A percentile compares a stretch with the other conserved stretches of the same genome.
Conservation (phyloP, 2,113 vertebrate genomes). For the Oncorhynchus tshawytscha region DNA sequence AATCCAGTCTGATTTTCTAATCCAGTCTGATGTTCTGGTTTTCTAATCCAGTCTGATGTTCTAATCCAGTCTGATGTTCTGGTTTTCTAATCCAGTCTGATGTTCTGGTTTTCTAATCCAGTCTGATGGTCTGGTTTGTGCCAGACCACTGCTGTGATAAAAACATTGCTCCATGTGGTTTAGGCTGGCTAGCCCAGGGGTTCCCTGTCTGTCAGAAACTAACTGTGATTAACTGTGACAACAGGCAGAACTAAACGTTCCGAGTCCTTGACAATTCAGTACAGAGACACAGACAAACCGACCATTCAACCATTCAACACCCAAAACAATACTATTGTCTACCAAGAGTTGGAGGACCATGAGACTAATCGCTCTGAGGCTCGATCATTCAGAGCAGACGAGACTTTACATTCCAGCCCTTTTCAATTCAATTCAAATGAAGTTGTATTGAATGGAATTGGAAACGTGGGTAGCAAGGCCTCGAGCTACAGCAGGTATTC, state of each 20-base stretch:
- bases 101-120: too few species aligned
- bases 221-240: constrained; percentile 60
- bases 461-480: too few species aligned
- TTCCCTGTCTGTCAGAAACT: constrained; percentile 40
- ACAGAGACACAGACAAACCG: not conserved
- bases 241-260: constrained; percentile 61
- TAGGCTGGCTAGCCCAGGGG: not conserved
- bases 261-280: constrained; percentile 46
- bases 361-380: constrained; percentile 28
- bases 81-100: too few species aligned
- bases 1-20: too few species aligned
- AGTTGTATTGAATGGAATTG: too few species aligned
- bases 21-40: too few species aligned
- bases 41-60: too few species aligned
- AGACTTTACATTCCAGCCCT: too few species aligned
- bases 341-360: too few species aligned
- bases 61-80: too few species aligned
- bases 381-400: constrained; percentile 38
- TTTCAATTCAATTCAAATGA: too few species aligned
- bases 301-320: not conserved
- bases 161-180: not conserved
- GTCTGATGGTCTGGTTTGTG: not conserved
- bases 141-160: constrained; percentile 13
- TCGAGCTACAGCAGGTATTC: not conserved
- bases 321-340: too few species aligned